These are phyloP conservation scores for Pimephales promelas DNA, from an alignment of 2,113 vertebrate genomes.

Conservation along the genomic window DNA sequence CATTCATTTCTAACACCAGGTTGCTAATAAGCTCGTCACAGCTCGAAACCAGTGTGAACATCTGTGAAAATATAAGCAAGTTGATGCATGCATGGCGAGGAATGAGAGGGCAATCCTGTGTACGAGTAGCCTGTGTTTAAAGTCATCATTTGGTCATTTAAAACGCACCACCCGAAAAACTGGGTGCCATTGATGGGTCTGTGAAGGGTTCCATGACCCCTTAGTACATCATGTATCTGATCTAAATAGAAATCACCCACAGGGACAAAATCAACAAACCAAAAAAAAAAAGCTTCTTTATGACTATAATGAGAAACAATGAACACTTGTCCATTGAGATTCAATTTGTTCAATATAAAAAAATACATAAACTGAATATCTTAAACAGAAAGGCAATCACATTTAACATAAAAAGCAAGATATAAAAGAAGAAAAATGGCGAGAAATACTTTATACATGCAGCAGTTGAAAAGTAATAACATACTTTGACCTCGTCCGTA, in stretches of 20 bases:
- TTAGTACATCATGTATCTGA: neutral
- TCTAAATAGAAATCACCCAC: neutral
- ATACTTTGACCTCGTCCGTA: slow-evolving; percentile 51
- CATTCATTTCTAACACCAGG: slow-evolving; percentile 35
- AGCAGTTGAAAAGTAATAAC: slow-evolving; percentile 32
- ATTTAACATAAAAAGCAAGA: slow-evolving; percentile 59
- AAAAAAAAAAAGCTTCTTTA: neutral
- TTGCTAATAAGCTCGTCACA: slow-evolving; percentile 16
- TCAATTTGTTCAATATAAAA: slow-evolving; percentile 12
- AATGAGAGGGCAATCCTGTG: slow-evolving; percentile 2
- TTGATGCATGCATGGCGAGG: slow-evolving; percentile 20
- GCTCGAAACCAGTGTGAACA: slow-evolving; percentile 36
- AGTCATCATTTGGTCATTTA: slow-evolving; percentile 46
- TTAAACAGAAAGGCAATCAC: slow-evolving; percentile 64
- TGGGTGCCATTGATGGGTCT: neutral
- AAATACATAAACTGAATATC: slow-evolving; percentile 46
- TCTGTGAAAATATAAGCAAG: slow-evolving; percentile 21
- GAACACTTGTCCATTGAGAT: neutral
- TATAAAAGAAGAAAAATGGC: slow-evolving; percentile 50
- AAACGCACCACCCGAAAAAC: neutral
- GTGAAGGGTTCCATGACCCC: neutral
- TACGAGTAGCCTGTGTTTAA: neutral
- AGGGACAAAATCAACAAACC: neutral
- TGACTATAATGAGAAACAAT: slow-evolving; percentile 1
- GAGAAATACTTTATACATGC: slow-evolving; percentile 61